Conservation (phyloP, 2,797 vertebrate species). For the Danio albolineatus region DNA sequence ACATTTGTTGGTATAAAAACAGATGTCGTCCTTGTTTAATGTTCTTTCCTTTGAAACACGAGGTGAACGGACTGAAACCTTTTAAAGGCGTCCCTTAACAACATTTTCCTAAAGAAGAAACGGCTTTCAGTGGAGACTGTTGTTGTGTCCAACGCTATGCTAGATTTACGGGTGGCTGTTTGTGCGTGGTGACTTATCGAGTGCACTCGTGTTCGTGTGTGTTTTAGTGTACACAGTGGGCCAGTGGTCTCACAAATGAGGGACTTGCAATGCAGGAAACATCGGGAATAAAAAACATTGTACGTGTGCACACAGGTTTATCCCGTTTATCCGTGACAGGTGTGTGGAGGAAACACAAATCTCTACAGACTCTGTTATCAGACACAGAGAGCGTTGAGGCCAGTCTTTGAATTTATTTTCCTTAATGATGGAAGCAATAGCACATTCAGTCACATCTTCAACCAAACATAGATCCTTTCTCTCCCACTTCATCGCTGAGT, state of each 20-base stretch:
- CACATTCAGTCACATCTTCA: background rate
- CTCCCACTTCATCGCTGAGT: background rate
- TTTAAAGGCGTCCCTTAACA: constrained; percentile 28
- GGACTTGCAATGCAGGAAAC: constrained; percentile 15
- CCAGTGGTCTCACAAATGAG: constrained; percentile 2
- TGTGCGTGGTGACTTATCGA: constrained; percentile 14
- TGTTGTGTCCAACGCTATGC: constrained; percentile 10
- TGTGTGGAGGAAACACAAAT: constrained; percentile 46
- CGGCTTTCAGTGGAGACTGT: background rate
- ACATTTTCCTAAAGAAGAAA: constrained; percentile 20
- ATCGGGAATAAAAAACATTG: constrained; percentile 18
- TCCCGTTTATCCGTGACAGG: constrained; percentile 41
- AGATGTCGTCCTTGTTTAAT: constrained; percentile 33
- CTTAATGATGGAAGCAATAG: constrained; percentile 7
- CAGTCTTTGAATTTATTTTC: constrained; percentile 2
- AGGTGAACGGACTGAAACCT: background rate
- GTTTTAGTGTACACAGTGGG: background rate
- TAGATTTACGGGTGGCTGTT: constrained; percentile 12
- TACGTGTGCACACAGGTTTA: constrained; percentile 35
- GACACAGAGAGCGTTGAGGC: constrained; percentile 25
- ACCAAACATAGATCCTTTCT: background rate
- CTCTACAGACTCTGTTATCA: constrained; percentile 19
- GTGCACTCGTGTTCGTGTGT: background rate
- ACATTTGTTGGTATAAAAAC: constrained; percentile 22
- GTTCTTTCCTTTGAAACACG: constrained; percentile 25